Percentiles rank a stretch among this genome's conserved stretches.
These are phyloP conservation scores for Proctacanthus coquilletti DNA, from an alignment of 1,140 invertebrate genomes.

Conservation along the genomic window DNA sequence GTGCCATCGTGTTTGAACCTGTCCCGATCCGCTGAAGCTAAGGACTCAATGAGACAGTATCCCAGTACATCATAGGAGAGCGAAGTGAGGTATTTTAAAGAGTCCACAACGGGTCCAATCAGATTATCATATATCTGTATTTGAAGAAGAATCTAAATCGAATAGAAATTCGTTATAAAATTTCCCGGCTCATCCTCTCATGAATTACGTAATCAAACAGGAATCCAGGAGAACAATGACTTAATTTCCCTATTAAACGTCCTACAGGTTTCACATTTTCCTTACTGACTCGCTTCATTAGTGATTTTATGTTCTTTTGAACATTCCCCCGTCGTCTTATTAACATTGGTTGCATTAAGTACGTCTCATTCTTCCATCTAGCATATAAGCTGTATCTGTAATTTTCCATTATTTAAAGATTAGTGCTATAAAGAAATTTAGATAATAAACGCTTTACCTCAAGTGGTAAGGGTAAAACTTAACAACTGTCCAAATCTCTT, in stretches of 20 bases:
- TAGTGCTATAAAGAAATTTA: constrained; percentile 3
- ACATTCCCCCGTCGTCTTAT: constrained; percentile 69
- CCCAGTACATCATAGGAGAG: constrained; percentile 93
- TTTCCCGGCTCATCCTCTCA: not conserved
- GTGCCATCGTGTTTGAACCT: constrained; percentile 79
- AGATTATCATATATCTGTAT: constrained; percentile 97
- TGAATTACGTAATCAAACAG: constrained; percentile 84
- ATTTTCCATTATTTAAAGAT: constrained; percentile 1
- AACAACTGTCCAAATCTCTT: constrained; percentile 88
- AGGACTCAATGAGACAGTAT: constrained; percentile 87
- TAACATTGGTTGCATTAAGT: constrained; percentile 63
- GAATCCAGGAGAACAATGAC: constrained; percentile 87
- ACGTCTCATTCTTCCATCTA: constrained; percentile 86
- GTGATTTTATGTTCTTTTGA: constrained; percentile 83
- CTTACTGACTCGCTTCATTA: constrained; percentile 96
- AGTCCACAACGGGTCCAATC: constrained; percentile 92
- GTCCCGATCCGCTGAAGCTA: constrained; percentile 59
- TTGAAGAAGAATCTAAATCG: constrained; percentile 55
- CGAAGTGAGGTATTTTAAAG: constrained; percentile 89
- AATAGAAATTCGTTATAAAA: not conserved
- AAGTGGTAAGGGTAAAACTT: constrained; percentile 86
- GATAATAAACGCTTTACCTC: constrained; percentile 35
- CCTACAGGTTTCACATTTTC: constrained; percentile 97
- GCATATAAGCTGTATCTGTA: constrained; percentile 76
- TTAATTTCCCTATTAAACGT: constrained; percentile 88